Evolutionary conservation across 1,140 invertebrate species (phyloP).

Genomic region (Drosophila tristis): DNA sequence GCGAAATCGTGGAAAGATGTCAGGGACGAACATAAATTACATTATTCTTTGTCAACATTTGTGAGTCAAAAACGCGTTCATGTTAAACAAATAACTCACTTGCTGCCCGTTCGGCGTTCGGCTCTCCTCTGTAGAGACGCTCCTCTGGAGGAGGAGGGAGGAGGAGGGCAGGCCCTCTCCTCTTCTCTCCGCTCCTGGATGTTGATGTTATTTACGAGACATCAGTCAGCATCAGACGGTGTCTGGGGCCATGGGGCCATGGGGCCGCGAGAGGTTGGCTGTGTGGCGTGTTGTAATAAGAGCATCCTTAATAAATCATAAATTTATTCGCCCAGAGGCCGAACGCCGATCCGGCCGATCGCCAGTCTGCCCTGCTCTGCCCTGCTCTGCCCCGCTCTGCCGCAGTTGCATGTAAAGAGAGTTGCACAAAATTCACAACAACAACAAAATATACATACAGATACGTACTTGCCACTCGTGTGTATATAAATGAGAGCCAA

Average conservation of each 20-base stretch:
- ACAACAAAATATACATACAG: not conserved
- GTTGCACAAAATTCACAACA: slow-evolving; percentile 1
- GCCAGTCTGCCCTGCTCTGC: no score
- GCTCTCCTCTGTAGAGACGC: no score
- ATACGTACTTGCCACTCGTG: not conserved
- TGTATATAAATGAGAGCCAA: not conserved
- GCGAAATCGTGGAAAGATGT: slow-evolving; percentile 51
- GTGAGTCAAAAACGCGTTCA: slow-evolving; percentile 81
- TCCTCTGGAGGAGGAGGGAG: not conserved
- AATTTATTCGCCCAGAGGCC: slow-evolving; percentile 71
- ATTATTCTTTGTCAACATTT: slow-evolving; percentile 83
- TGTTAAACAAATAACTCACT: slow-evolving; percentile 83
- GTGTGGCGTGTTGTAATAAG: slow-evolving; percentile 79
- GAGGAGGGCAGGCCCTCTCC: no score
- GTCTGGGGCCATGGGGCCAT: slow-evolving; percentile 26
- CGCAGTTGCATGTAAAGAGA: slow-evolving; percentile 37
- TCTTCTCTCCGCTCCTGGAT: slow-evolving; percentile 1
- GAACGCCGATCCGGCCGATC: not conserved
- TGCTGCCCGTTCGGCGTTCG: slow-evolving; percentile 31
- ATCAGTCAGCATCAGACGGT: slow-evolving; percentile 61
- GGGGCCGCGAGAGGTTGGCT: not conserved
- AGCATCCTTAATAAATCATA: slow-evolving; percentile 84
- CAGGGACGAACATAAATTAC: slow-evolving; percentile 72
- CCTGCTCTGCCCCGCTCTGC: not conserved
- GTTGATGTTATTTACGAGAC: slow-evolving; percentile 77